Percentiles rank a stretch among this genome's conserved stretches.
These are phyloP conservation scores for Tetrapedia diversipes DNA, from an alignment of 2,888 invertebrate species.

Conservation along the genomic window DNA sequence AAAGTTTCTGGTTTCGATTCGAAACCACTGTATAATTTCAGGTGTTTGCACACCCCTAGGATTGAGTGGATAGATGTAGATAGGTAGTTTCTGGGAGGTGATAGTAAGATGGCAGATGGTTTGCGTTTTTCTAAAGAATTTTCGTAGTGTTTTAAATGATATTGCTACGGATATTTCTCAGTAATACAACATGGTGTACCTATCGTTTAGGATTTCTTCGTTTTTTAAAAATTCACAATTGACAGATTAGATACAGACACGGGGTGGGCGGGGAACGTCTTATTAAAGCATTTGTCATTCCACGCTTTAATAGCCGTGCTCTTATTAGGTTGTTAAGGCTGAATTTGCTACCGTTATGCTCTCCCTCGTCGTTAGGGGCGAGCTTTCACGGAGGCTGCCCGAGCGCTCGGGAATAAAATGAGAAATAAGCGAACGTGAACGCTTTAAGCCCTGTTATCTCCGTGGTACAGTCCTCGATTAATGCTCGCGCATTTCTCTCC, in stretches of 20 bases:
- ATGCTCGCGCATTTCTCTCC: background rate
- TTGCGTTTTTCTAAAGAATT: no score
- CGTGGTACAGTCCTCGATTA: constrained; percentile 11
- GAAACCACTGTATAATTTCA: no score
- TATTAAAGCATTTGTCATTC: constrained; percentile 59
- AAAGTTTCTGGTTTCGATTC: no score
- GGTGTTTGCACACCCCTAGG: no score
- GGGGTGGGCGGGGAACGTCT: constrained; percentile 32
- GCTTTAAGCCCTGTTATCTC: constrained; percentile 18
- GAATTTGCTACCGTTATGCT: constrained; percentile 45
- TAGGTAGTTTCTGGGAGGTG: no score
- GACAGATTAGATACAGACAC: background rate
- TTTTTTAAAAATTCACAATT: background rate
- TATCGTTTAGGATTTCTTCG: no score
- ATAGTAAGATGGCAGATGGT: no score
- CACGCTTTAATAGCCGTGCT: constrained; percentile 40
- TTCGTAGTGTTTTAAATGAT: no score
- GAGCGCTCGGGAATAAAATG: constrained; percentile 21
- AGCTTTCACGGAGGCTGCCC: constrained; percentile 17
- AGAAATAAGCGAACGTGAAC: constrained; percentile 20
- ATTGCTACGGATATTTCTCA: no score
- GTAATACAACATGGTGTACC: no score
- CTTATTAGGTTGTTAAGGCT: constrained; percentile 54
- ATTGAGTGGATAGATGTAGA: no score
- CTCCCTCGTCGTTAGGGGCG: constrained; percentile 23